Base-by-base conservation (phyloP, 2,888 invertebrate genomes). In the Cerceris rybyensis region DNA sequence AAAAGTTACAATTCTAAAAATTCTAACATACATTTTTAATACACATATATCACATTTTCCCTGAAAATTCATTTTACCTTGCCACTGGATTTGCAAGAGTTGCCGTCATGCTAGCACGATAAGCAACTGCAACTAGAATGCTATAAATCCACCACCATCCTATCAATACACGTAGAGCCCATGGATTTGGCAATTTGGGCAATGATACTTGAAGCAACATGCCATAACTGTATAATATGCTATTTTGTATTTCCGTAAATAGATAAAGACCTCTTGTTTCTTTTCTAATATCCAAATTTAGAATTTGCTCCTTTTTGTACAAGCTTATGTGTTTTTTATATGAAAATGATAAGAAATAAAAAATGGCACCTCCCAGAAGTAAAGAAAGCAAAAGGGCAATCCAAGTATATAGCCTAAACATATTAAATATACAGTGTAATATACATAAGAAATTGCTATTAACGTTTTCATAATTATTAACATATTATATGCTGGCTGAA, bases 71-170 rank as follows among this genome's bases (percentile, higher is more conserved):
- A 43, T 50, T 59, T 73, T 60, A 95, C 95, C 94, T 94, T 11
- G 96, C 95, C 0, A 95, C 94, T 41, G 97, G 97, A 91, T 96
- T 96, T 0, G 97, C 96, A 60, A 97, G 93, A 67, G 96, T 96
- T 0, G 97, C 97, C 0, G 97, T 97, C 94, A 97, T 96, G 86
- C 97, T 97, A 0, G 97, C 97, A 87, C 96, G 93, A 90, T 98
- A 98, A 0, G 96, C 95, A 0, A 97, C 96, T 0, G 96, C 96
- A 6, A 97, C 94, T 5, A 97, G 93, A 77, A 97, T 95, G 88
- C 96, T 96, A 90, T 97, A 98, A 1, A 97, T 91, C 97, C 97
- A 97, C 92, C 97, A 97, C 96, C 97, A 97, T 0, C 97, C 97
- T 1, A 97, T 97, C 13, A 97, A 93, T 42, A 97, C 93, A 49